Base-by-base conservation (phyloP, 2,113 vertebrate genomes). In the Notothenia rossii region DNA sequence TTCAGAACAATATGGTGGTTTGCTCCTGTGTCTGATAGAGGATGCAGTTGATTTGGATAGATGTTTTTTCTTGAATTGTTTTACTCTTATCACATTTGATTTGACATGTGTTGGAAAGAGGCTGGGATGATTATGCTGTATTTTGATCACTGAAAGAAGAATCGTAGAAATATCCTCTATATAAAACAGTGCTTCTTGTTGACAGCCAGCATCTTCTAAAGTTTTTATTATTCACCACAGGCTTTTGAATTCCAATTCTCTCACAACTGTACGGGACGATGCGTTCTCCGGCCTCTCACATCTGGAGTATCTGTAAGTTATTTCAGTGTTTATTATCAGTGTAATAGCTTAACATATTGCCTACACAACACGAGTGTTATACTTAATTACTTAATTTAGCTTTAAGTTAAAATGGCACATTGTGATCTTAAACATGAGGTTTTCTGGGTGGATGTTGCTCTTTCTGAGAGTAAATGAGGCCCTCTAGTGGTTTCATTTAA, bases 281-380 rank as follows among this genome's bases (percentile, higher is more conserved):
- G 97, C 98, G n/a, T 99, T 99, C 86, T 95, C 97, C 84, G 98
- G 98, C 25, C 97, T 99, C 75, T 96, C 98, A 68, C 98, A 99
- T 85, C 96, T 99, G 2, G 98, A 99, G 83, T 99, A 99, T 91
- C 93, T 99, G 98, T 99, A 94, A 98, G 98, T 97, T 78, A 7
- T 82, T 72, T 0, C 17, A 4, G 33, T 60, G 1, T 49, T 60
- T 25, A 25, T 25, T 22, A 25, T 25, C 25, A 25, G 25, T 25
- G 25, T 25, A 25, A 25, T 25, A 25, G 25, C 25, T 25, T 25
- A 25, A 25, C 25, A 25, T 25, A 25, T 25, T 25, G 25, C 25
- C 25, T 25, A 25, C 25, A 25, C 25, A 25, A 25, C 25, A 25
- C 1, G 36, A 40, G 36, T 40, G 1, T 40, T 40, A 8, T 40